Evolutionary conservation across 2,888 invertebrate genomes (phyloP), one percentile per base, ranked within the genome.

Genomic region (Ochlodes sylvanus): DNA sequence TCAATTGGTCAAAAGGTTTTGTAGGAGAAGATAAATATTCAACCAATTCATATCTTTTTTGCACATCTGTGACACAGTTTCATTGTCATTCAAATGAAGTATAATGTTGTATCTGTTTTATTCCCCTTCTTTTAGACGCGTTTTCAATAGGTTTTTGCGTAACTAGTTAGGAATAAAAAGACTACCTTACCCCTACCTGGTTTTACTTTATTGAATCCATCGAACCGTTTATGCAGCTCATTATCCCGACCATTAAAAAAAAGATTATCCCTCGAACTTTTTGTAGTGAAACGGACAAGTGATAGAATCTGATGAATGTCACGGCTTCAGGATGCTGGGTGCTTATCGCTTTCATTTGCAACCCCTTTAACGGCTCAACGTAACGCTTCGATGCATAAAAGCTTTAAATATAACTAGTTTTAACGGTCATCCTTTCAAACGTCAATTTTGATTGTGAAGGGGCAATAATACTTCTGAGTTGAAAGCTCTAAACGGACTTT

Each of bases 301-400:
- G 64, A 64, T 17, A 12, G 19, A 21, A n/a, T 14, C 19, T 12
- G 34, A 38, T 47, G 15, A 21, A 38, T 42, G 19, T 38, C 27
- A 38, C 17, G 19, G 12, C 19, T 21, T 52, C 66, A 66, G 58
- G 66, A 66, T 54, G 66, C 54, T 60, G 60, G 60, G 42, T 54
- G 57, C 78, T 84, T 34, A 57, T 42, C 27, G 47, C 54, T 60
- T 66, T 82, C 75, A 81, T 76, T 84, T 81, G 75, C 81, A 78
- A 83, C 87, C 89, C 80, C 86, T 81, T 76, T 86, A 87, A 89
- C 86, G 85, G 87, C 86, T 82, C 80, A 80, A 14, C 14, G 27
- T 50, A 19, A 65, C 50, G 32, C 32, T 66, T 34, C 41, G 52
- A 21, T 66, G 27, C 57, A 57, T 56, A 76, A 80, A 27, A 27